A percentile compares a stretch with the other conserved stretches of the same genome.
phyloP scores from a whole-genome alignment of 2,888 invertebrate species.

The Plagodis dolabraria region DNA sequence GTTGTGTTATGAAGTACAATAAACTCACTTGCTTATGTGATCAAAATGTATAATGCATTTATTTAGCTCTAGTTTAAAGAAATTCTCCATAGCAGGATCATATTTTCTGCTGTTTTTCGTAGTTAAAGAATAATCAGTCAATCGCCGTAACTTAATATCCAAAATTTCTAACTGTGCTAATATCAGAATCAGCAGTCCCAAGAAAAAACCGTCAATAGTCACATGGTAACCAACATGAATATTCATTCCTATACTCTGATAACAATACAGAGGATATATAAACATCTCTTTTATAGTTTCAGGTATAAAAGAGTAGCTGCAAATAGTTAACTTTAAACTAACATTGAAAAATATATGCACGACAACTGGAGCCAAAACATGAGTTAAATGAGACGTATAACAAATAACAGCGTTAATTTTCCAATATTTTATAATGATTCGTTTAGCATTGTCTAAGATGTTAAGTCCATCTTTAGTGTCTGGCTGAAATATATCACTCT shows the following conservation, averaged over 20 bases:
- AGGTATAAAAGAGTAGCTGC: conserved; percentile 58
- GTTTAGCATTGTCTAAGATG: conserved; percentile 53
- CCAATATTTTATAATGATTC: conserved; percentile 52
- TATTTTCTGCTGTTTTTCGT: background rate
- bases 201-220: conserved; percentile 60
- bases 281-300: conserved; percentile 44
- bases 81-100: conserved; percentile 19
- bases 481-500: conserved; percentile 59
- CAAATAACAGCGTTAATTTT: conserved; percentile 51
- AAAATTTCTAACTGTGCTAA: conserved; percentile 66
- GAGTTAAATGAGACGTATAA: conserved; percentile 42
- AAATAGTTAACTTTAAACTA: conserved; percentile 50
- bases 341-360: conserved; percentile 45
- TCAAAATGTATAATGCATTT: conserved; percentile 55
- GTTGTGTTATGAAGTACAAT: background rate
- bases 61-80: conserved; percentile 46
- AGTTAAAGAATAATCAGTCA: conserved; percentile 39
- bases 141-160: conserved; percentile 50
- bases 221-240: conserved; percentile 56
- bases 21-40: conserved; percentile 55
- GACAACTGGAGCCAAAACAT: conserved; percentile 49
- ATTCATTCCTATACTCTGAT: conserved; percentile 59
- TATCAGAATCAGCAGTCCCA: conserved; percentile 58
- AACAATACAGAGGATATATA: conserved; percentile 58
- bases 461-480: conserved; percentile 40